These are phyloP conservation scores for Grammomys surdaster DNA, from an alignment of 2,113 vertebrate species.

Conservation along the genomic window DNA sequence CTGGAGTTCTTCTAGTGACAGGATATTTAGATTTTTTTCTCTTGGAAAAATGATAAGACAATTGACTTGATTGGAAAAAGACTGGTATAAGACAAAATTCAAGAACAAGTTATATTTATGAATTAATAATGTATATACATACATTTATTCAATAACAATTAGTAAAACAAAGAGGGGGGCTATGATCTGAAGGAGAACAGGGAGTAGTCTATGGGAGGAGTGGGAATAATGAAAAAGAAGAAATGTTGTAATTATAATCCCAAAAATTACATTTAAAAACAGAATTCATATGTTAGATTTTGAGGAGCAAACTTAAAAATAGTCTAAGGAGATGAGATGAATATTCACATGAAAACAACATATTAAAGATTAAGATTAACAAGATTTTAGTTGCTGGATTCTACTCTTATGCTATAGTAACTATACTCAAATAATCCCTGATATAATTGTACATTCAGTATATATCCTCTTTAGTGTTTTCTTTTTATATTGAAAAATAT, in stretches of 20 bases:
- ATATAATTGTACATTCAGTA: neutral
- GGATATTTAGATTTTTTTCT: neutral
- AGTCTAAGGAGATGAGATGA: neutral
- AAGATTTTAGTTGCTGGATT: neutral
- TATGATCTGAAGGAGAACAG: neutral
- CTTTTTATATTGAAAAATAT: neutral
- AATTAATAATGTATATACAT: neutral
- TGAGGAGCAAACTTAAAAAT: neutral
- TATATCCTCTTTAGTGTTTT: neutral
- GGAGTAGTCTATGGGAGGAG: neutral
- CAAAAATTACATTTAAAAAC: neutral
- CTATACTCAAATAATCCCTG: neutral
- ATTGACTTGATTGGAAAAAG: neutral
- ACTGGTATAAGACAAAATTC: neutral
- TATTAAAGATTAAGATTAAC: neutral
- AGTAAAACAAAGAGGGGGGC: too few species aligned
- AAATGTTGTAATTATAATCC: neutral
- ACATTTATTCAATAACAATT: neutral
- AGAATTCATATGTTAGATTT: neutral
- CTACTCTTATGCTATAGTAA: neutral
- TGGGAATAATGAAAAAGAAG: neutral
- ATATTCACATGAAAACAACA: neutral
- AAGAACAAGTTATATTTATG: neutral
- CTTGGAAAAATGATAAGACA: neutral
- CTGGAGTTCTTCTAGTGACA: too few species aligned